Evolutionary conservation across 2,113 vertebrate genomes (phyloP).

Genomic region (rabbit (Oryctolagus cuniculus)): mOryCun1.1 NC_091438.1:48023001-48023500

Average conservation of each 20-base stretch:
- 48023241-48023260: not conserved
- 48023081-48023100: conserved; percentile 91
- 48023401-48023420: conserved; percentile 24
- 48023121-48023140: not conserved
- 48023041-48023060: conserved; percentile 94
- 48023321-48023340: not conserved
- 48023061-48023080: conserved; percentile 91
- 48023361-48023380: not conserved
- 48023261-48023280: not conserved
- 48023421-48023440: conserved; percentile 28
- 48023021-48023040: not conserved
- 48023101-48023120: conserved; percentile 96
- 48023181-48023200: not conserved
- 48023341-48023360: not conserved
- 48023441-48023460: conserved; percentile 33
- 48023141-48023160: conserved; percentile 13
- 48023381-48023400: not conserved
- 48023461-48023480: conserved; percentile 69
- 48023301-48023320: not conserved
- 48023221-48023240: not conserved
- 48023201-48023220: not conserved
- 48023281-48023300: not conserved
- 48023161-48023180: not conserved
- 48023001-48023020: not conserved
- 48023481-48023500: conserved; percentile 74